These are phyloP conservation scores for Myiozetetes cayanensis DNA, from an alignment of 2,113 vertebrate genomes.

Conservation along the genomic window DNA sequence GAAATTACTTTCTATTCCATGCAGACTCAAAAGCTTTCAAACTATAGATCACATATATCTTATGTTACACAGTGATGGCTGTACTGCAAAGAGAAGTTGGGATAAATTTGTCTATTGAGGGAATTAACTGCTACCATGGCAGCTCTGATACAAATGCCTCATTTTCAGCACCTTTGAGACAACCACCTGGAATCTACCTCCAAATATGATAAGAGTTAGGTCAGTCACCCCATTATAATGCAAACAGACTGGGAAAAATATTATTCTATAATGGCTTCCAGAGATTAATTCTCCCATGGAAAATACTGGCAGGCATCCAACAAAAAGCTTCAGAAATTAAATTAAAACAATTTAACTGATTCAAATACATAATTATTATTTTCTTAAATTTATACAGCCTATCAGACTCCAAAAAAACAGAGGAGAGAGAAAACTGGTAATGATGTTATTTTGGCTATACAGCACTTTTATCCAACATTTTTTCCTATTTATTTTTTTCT, in stretches of 20 bases:
- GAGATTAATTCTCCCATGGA: not conserved
- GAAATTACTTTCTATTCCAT: not conserved
- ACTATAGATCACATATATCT: not conserved
- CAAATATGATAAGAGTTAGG: not conserved
- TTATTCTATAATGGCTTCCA: not conserved
- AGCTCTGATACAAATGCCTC: not conserved
- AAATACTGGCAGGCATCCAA: not conserved
- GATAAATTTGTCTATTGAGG: not conserved
- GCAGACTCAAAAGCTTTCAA: constrained; percentile 1
- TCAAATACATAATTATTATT: not conserved
- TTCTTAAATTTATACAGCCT: not conserved
- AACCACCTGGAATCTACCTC: not conserved
- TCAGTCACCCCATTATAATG: not conserved
- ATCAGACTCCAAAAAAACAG: not conserved
- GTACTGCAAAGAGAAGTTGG: not conserved
- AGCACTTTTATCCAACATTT: not conserved
- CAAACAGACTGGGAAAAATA: not conserved
- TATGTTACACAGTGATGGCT: not conserved
- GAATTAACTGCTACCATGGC: not conserved
- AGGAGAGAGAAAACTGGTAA: not conserved
- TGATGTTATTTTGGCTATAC: not conserved
- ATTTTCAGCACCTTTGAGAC: not conserved
- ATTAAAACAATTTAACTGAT: not conserved
- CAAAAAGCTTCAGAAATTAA: not conserved
- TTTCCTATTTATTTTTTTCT: not conserved